Evolutionary conservation across 2,888 invertebrate genomes (phyloP), one percentile per base, ranked within the genome.

Genomic region (Stenodera caucasica): DNA sequence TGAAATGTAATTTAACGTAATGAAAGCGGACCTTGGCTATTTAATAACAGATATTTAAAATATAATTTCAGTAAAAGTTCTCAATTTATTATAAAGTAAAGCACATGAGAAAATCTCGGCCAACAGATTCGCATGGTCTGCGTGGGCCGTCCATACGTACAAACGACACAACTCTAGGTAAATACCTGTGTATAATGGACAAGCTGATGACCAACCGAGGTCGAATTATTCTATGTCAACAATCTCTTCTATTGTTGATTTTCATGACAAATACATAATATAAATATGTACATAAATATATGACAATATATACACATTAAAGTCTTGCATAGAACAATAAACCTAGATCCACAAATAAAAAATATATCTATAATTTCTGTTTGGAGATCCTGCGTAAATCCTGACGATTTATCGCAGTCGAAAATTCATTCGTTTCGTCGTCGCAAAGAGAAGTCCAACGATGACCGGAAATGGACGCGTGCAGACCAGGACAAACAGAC

Each of bases 51-150:
- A 70, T 65, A 74, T 75, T 76, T 75, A 75, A 70, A 72, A 72
- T 60, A 69, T 72, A 75, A 76, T 75, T 75, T 72, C 59, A 72
- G 71, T 70, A 70, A 71, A 74, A 74, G 75, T 75, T 18, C 37
- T 8, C 2, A 33, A n/a, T n/a, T n/a, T n/a, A n/a, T n/a, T 33
- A 5, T 33, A 40, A 74, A 72, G 72, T 74, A 73, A 74, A 72
- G 72, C 73, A 77, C 79, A 78, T 80, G 79, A 78, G 79, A 80
- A 80, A 76, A 76, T 74, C 74, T 75, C 72, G 73, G 73, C 70
- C 74, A 75, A 70, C 70, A 72, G 77, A 78, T 78, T 80, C 79
- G 78, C 79, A 80, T 80, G 77, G 76, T 64, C 73, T 74, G 77
- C 75, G 76, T 77, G 76, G 78, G 77, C 71, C 70, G 77, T n/a